Conservation (phyloP, 2,113 vertebrate species). For the Talpa occidentalis region DNA sequence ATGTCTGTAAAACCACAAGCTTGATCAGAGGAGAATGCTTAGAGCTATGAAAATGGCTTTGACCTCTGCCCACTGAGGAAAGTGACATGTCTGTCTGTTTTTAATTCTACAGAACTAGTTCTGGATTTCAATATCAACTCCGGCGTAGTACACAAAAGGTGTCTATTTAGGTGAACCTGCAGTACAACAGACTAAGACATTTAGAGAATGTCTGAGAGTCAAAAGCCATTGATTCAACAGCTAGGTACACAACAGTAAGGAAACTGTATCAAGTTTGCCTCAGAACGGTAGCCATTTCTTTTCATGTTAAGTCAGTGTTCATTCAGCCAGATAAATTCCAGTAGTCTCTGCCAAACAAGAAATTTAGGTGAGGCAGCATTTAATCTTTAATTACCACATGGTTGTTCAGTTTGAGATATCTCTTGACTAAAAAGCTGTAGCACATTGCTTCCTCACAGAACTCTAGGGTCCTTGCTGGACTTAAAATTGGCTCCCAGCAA, state of each 20-base stretch:
- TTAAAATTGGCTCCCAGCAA: neutral
- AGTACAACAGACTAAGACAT: neutral
- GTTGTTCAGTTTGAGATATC: neutral
- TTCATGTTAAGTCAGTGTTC: neutral
- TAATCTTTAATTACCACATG: neutral
- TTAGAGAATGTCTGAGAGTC: neutral
- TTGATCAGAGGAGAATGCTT: neutral
- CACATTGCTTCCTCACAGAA: neutral
- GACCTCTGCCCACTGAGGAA: neutral
- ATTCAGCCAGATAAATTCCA: neutral
- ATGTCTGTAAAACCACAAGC: neutral
- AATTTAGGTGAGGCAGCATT: neutral
- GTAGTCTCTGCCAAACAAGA: neutral
- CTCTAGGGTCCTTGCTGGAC: fast-evolving
- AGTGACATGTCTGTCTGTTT: neutral
- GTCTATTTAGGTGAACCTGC: neutral
- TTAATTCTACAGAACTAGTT: neutral
- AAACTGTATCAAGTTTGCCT: neutral
- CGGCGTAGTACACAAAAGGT: neutral
- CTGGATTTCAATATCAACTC: neutral
- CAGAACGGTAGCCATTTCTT: neutral
- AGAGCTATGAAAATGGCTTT: neutral
- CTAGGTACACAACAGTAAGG: neutral
- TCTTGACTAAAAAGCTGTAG: neutral
- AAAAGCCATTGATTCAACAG: neutral